Conservation (phyloP, 2,113 vertebrate genomes). For the Lasiurus cinereus region DNA sequence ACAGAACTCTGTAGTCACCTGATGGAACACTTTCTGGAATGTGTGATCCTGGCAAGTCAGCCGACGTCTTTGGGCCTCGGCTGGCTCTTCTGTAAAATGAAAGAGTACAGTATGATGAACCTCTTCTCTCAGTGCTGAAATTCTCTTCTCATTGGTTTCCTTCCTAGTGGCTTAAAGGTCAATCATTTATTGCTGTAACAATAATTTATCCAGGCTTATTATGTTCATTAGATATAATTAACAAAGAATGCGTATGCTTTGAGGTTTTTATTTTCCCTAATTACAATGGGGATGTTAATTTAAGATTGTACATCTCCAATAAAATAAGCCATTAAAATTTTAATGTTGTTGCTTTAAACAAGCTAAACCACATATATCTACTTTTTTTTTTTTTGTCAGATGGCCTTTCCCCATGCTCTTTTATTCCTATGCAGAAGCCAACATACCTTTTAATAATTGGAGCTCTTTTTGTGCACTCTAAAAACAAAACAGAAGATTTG, state of each 20-base stretch:
- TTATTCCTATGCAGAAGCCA: conserved; percentile 21
- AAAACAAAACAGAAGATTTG: conserved; percentile 54
- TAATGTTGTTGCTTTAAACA: conserved; percentile 49
- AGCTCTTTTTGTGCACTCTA: conserved; percentile 25
- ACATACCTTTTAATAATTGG: conserved; percentile 44
- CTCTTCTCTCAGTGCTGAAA: neutral
- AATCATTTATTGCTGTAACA: conserved; percentile 47
- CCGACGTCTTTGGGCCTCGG: neutral
- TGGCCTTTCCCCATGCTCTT: neutral
- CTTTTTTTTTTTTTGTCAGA: neutral
- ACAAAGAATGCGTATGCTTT: conserved; percentile 67
- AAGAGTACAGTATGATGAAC: neutral
- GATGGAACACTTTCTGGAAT: neutral
- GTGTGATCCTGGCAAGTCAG: neutral
- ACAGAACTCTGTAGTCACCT: neutral
- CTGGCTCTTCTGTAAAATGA: neutral
- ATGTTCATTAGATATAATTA: conserved; percentile 79
- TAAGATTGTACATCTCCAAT: conserved; percentile 54
- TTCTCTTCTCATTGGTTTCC: neutral
- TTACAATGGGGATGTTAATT: conserved; percentile 66
- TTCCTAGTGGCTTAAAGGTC: neutral
- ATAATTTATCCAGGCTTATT: conserved; percentile 72
- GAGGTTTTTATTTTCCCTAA: conserved; percentile 73
- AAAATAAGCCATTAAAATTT: conserved; percentile 66
- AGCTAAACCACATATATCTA: conserved; percentile 17